These are phyloP conservation scores for Corydoras sp. DNA, from an alignment of 2,113 vertebrate genomes.

Conservation along the genomic window DNA sequence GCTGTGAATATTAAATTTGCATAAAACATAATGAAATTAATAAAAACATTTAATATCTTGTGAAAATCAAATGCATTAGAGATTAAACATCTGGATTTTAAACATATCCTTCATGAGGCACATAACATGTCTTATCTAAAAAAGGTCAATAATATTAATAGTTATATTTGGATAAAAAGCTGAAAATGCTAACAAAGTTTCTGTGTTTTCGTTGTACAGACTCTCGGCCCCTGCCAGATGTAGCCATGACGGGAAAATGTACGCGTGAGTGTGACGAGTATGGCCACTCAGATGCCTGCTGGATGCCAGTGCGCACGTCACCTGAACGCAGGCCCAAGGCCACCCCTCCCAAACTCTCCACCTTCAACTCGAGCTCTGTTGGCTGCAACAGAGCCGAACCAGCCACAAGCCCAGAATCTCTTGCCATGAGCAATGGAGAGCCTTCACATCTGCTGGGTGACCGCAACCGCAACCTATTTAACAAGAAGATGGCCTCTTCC, in stretches of 20 bases:
- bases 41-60: background rate
- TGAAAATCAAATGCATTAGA: background rate
- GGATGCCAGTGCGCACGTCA: conserved; percentile 98
- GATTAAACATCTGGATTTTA: too few species aligned
- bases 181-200: conserved; percentile 37
- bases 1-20: background rate
- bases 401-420: conserved; percentile 86
- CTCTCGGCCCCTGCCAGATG: conserved; percentile 97
- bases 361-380: conserved; percentile 83
- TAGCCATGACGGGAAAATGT: conserved; percentile 98
- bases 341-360: conserved; percentile 95
- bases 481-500: conserved; percentile 85
- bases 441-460: conserved; percentile 93
- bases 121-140: conserved; percentile 47
- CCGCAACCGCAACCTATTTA: conserved; percentile 97
- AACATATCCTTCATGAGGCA: conserved; percentile 45
- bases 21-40: conserved; percentile 3
- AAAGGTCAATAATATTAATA: conserved; percentile 2
- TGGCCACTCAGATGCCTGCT: conserved; percentile 98
- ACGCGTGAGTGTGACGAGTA: conserved; percentile 97
- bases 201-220: conserved; percentile 65
- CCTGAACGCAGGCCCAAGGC: conserved; percentile 90
- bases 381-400: conserved; percentile 69
- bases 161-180: conserved; percentile 8
- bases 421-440: conserved; percentile 86